phyloP scores from a whole-genome alignment of 2,888 invertebrate species.

The Drosophila emarginata region DNA sequence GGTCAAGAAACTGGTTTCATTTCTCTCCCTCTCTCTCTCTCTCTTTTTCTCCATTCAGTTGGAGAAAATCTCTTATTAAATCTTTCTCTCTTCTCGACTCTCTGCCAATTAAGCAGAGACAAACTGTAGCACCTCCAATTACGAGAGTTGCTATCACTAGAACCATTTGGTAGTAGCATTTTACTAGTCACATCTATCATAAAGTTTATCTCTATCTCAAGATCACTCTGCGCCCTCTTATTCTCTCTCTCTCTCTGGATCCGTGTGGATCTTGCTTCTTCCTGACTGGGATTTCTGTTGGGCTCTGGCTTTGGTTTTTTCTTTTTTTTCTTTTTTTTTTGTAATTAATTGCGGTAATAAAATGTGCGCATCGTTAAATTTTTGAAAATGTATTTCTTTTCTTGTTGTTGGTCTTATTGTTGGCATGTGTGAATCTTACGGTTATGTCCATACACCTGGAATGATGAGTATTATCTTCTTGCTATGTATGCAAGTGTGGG shows the following conservation, averaged over 20 bases:
- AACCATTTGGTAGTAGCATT: constrained; percentile 77
- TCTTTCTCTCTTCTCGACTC: constrained; percentile 24
- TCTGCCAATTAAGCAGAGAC: constrained; percentile 63
- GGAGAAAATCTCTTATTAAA: not conserved
- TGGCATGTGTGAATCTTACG: constrained; percentile 70
- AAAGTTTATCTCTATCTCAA: constrained; percentile 61
- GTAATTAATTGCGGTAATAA: constrained; percentile 82
- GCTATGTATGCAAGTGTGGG: constrained; percentile 1
- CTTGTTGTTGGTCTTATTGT: constrained; percentile 36
- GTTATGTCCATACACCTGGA: constrained; percentile 52
- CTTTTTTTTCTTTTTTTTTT: constrained; percentile 39
- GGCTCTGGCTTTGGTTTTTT: constrained; percentile 47
- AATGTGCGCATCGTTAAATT: constrained; percentile 80
- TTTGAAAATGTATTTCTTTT: constrained; percentile 74
- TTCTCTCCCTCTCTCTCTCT: constrained; percentile 23
- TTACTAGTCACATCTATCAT: constrained; percentile 77
- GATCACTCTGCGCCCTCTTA: constrained; percentile 19
- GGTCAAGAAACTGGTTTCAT: constrained; percentile 67
- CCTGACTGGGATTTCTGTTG: constrained; percentile 60
- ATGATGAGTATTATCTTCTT: constrained; percentile 21
- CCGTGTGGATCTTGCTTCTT: constrained; percentile 38
- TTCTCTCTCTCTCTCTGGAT: constrained; percentile 8
- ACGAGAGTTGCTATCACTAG: constrained; percentile 51
- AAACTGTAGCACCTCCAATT: constrained; percentile 74
- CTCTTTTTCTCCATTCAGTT: constrained; percentile 2